These are phyloP conservation scores for Xiphophorus maculatus DNA, from an alignment of 2,113 vertebrate species.

Conservation along the genomic window DNA sequence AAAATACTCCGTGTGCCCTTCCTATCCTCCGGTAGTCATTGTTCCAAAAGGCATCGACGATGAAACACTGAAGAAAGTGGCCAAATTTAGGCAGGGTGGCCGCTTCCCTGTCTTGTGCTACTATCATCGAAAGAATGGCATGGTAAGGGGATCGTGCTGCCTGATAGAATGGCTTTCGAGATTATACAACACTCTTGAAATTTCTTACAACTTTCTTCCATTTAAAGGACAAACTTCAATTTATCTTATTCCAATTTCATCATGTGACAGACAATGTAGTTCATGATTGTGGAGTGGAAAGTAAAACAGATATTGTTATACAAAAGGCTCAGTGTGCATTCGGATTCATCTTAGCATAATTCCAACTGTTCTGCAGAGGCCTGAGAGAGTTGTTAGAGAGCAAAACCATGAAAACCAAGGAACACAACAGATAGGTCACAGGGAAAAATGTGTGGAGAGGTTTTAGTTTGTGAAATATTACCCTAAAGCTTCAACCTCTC, in stretches of 20 bases:
- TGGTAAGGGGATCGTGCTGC: conserved; percentile 66
- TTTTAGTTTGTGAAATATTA: not conserved
- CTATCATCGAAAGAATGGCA: conserved; percentile 80
- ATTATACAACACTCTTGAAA: no score
- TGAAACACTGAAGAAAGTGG: conserved; percentile 65
- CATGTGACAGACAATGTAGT: no score
- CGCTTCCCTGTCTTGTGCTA: conserved; percentile 86
- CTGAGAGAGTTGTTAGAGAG: not conserved
- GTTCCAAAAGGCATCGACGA: conserved; percentile 77
- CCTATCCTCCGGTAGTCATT: conserved; percentile 78
- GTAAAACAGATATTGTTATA: no score
- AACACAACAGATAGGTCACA: not conserved
- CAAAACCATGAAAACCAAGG: not conserved
- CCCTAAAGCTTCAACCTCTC: not conserved
- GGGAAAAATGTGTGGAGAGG: not conserved
- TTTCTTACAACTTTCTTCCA: no score
- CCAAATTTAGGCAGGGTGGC: conserved; percentile 85
- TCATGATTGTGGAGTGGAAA: no score
- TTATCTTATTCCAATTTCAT: no score
- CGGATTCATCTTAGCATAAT: not conserved
- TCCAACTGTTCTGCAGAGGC: not conserved
- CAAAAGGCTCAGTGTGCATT: not conserved
- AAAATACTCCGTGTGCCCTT: conserved; percentile 80
- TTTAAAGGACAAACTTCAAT: no score
- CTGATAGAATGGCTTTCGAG: no score